A percentile compares a stretch with the other conserved stretches of the same genome.
phyloP scores from a whole-genome alignment of 2,888 invertebrate genomes.

The Rhingia rostrata region DNA sequence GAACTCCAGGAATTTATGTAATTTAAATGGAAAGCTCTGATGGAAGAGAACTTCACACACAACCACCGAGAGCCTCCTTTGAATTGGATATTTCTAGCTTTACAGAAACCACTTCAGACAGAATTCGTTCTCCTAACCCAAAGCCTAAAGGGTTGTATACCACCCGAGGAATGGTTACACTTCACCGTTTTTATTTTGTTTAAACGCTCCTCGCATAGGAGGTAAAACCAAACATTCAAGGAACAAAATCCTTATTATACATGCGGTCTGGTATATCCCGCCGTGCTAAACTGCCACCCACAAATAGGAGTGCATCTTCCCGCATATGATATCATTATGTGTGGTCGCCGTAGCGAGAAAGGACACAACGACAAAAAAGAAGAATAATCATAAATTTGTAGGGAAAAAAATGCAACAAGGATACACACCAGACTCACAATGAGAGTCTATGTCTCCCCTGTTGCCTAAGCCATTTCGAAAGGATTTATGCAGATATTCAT shows the following conservation, averaged over 20 bases:
- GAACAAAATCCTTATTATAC: slow-evolving; percentile 57
- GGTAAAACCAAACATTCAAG: slow-evolving; percentile 52
- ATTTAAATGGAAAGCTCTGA: slow-evolving; percentile 65
- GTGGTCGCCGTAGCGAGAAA: slow-evolving; percentile 32
- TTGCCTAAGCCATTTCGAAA: slow-evolving; percentile 72
- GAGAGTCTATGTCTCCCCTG: slow-evolving; percentile 64
- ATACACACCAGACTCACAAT: slow-evolving; percentile 54
- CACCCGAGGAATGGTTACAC: slow-evolving; percentile 27
- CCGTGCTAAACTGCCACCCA: slow-evolving; percentile 21
- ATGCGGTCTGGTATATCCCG: slow-evolving; percentile 26
- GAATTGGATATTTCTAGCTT: slow-evolving; percentile 46
- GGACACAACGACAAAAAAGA: slow-evolving; percentile 37
- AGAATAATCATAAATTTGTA: slow-evolving; percentile 70
- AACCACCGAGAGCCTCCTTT: slow-evolving; percentile 14
- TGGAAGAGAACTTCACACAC: slow-evolving; percentile 12
- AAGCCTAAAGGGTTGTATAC: slow-evolving; percentile 39
- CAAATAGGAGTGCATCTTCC: slow-evolving; percentile 49
- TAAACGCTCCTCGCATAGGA: slow-evolving; percentile 49
- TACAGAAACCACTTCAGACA: slow-evolving; percentile 64
- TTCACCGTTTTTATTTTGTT: slow-evolving; percentile 36
- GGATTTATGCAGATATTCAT: slow-evolving; percentile 74
- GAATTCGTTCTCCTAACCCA: slow-evolving; percentile 64
- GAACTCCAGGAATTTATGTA: slow-evolving; percentile 59
- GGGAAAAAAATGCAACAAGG: slow-evolving; percentile 56
- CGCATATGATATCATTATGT: slow-evolving; percentile 63